A percentile compares a stretch with the other conserved stretches of the same genome.
These are phyloP conservation scores for Geopemphigus sp. DNA, from an alignment of 1,140 invertebrate genomes.

Conservation along the genomic window DNA sequence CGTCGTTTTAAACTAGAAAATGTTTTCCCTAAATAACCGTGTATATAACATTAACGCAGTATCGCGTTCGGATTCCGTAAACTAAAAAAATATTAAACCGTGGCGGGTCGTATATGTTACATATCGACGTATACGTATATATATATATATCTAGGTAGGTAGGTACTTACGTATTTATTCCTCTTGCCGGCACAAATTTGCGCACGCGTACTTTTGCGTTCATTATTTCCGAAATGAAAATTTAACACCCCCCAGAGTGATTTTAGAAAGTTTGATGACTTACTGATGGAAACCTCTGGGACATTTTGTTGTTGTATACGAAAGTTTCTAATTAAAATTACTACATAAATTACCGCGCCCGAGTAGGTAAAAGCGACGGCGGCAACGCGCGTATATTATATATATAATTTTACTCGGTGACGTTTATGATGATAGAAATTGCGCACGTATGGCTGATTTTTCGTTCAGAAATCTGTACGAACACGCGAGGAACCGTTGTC, in stretches of 20 bases:
- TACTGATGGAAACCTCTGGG: conserved; percentile 21
- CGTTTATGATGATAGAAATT: not conserved
- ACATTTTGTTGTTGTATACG: conserved; percentile 1
- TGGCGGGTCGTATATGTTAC: too few species aligned
- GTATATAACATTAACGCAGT: too few species aligned
- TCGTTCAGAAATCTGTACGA: not conserved
- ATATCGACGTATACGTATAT: too few species aligned
- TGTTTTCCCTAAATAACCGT: too few species aligned
- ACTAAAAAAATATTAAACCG: too few species aligned
- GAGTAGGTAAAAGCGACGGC: not conserved
- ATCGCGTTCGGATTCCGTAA: too few species aligned
- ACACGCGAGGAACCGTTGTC: too few species aligned
- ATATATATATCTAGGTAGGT: not conserved
- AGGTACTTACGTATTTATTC: not conserved
- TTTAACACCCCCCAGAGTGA: conserved; percentile 39
- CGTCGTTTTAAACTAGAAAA: too few species aligned
- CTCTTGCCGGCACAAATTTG: not conserved
- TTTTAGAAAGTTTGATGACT: conserved; percentile 35
- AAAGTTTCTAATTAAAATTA: conserved; percentile 44
- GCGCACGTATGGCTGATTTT: not conserved
- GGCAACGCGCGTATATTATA: too few species aligned
- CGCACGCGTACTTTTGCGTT: not conserved
- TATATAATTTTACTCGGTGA: not conserved
- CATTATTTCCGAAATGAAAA: conserved; percentile 32
- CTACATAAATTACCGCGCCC: conserved; percentile 15